A percentile compares a stretch with the other conserved stretches of the same genome.
phyloP scores from a whole-genome alignment of 2,797 vertebrate genomes.

The Erpetoichthys calabaricus region DNA sequence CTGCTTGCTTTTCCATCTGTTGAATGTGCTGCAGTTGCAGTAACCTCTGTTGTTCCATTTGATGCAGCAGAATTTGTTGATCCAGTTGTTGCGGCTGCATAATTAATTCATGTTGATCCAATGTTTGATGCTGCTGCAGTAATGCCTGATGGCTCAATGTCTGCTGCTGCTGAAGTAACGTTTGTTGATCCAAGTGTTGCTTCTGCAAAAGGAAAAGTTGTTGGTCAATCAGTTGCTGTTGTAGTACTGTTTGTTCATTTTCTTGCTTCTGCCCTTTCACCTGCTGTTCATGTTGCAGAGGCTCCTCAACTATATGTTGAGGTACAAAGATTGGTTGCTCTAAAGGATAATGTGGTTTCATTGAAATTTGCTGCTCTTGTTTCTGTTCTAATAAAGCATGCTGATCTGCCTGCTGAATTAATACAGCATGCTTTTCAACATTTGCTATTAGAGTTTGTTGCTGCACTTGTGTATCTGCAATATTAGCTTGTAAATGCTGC shows the following conservation, averaged over 20 bases:
- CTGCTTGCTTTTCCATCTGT: no score
- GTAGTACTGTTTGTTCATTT: no score
- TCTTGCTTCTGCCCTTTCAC: no score
- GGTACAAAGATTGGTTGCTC: no score
- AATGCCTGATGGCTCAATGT: background rate
- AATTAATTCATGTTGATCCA: no score
- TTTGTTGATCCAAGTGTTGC: background rate
- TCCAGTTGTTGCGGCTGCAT: constrained; percentile 35
- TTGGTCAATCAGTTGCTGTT: constrained; percentile 13
- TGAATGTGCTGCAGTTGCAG: no score
- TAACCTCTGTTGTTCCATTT: no score
- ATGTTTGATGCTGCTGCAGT: background rate
- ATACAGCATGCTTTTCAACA: constrained; percentile 3
- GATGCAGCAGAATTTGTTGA: constrained; percentile 26
- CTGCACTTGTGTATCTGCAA: constrained; percentile 13
- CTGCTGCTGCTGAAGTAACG: background rate
- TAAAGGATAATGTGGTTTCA: no score
- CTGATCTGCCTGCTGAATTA: background rate
- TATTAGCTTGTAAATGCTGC: constrained; percentile 16
- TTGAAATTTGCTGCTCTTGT: no score
- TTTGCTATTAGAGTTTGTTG: constrained; percentile 11
- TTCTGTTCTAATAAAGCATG: no score
- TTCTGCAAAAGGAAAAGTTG: background rate
- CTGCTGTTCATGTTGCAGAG: no score
- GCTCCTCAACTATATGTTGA: no score